Percentiles rank a stretch among this genome's conserved stretches.
These are phyloP conservation scores for Thereva nobilitata DNA, from an alignment of 2,888 invertebrate species.

Conservation along the genomic window DNA sequence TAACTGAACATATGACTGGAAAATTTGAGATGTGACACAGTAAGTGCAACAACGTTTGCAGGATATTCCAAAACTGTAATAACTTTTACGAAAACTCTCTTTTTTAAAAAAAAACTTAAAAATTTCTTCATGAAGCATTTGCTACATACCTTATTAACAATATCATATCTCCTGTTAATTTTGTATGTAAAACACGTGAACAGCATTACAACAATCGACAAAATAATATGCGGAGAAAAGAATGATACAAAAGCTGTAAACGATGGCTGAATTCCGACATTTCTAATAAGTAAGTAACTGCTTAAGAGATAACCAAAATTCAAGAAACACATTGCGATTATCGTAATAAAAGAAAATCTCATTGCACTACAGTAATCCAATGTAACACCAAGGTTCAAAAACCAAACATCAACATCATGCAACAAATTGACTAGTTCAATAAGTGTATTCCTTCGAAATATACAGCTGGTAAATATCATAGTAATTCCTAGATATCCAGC, in stretches of 20 bases:
- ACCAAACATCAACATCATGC: slow-evolving; percentile 50
- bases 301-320: slow-evolving; percentile 52
- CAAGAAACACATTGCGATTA: slow-evolving; percentile 47
- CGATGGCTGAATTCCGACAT: slow-evolving; percentile 40
- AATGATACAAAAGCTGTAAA: slow-evolving; percentile 45
- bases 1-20: too few relatives aligned
- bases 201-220: slow-evolving; percentile 47
- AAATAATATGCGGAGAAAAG: slow-evolving; percentile 50
- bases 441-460: slow-evolving; percentile 49
- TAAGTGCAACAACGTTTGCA: too few relatives aligned
- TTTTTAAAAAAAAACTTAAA: too few relatives aligned
- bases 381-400: slow-evolving; percentile 49
- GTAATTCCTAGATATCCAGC: slow-evolving; percentile 52
- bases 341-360: slow-evolving; percentile 47
- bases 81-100: too few relatives aligned
- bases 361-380: slow-evolving; percentile 52
- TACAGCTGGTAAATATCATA: slow-evolving; percentile 51
- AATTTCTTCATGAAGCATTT: slow-evolving; percentile 8
- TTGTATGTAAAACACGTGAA: slow-evolving; percentile 46
- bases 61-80: too few relatives aligned
- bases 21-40: too few relatives aligned
- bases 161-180: slow-evolving; percentile 46
- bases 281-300: slow-evolving; percentile 51
- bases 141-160: slow-evolving; percentile 50
- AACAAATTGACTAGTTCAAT: slow-evolving; percentile 49